Evolutionary conservation across 2,113 vertebrate species (phyloP), one percentile per base, ranked within the genome.

Genomic region (Mustela lutreola): DNA sequence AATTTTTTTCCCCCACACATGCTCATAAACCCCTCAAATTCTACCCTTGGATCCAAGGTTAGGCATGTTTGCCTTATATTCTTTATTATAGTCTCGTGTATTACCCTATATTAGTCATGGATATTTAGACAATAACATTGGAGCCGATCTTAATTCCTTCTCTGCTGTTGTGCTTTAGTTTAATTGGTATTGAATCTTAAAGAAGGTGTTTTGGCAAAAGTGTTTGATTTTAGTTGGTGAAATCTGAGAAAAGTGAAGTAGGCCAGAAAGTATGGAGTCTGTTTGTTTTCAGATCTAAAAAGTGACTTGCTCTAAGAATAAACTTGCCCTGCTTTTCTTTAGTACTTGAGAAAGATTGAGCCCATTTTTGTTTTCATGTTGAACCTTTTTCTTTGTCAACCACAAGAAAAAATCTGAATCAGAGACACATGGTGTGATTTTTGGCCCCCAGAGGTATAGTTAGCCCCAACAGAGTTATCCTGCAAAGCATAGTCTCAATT

Each of bases 251-350:
- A 15, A 88, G 45, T n/a, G 62, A 71, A 71, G 71, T 65, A 88
- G 70, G 50, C 93, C 78, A 93, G 94, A 93, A 95, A 78, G 33
- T 11, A n/a, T 75, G 91, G 53, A 50, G 76, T 39, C 92, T 98
- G 97, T 83, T 92, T 97, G 92, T 96, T 95, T 96, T 96, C 94
- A 96, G 67, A 71, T 87, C 28, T 83, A 62, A 97, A 95, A 97
- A 89, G 58, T 88, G 91, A 89, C 65, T 92, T 60, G 79, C 56
- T 73, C 16, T 31, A 89, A 60, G 63, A 85, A 87, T 81, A 87
- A 86, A 88, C 50, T 78, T 84, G 63, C 19, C 63, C 63, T 91
- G 91, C 91, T 96, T 96, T 96, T 97, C 65, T 82, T 97, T 89
- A 93, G 85, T 39, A 81, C 76, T 95, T 85, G 60, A 93, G 84